Base-by-base conservation (phyloP, 1,140 invertebrate genomes). In the Homalodisca vitripennis region DNA sequence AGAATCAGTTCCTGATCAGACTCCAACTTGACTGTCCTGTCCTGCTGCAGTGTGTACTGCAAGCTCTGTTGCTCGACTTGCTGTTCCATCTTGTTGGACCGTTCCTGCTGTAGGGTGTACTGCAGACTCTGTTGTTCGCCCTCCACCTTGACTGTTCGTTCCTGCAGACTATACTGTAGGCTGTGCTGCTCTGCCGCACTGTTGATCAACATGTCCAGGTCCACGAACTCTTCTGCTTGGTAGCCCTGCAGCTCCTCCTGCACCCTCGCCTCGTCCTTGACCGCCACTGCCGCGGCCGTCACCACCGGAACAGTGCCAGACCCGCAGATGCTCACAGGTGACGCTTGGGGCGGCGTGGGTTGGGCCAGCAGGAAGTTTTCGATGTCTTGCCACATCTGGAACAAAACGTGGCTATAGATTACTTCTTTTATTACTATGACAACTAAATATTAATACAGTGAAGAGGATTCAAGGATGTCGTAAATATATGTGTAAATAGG, bases 301-400 rank as follows among this genome's bases (percentile, higher is more conserved):
- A 66, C 60, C 1, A 64, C 60, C 0, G 68, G 64, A 31, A 72
- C 64, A n/a, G 60, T 68, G 2, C 63, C 70, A 17, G 69, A 63
- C 0, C 65, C 66, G 41, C 73, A 73, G 31, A 73, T 67, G 41
- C 67, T 66, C 12, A 77, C 76, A 10, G 76, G 75, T 2, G 73
- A 73, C 3, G 76, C 77, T 62, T 78, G 76, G 12, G 75, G 75
- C 12, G 73, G 71, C 1, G 73, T 47, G 31, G 73, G 76, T 63
- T 82, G 79, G 12, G 78, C 80, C 71, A 82, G 72, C 31, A 83
- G 77, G 48, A 71, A 72, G 68, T 79, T 80, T 74, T 84, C 82
- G 60, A 84, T 81, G 71, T 83, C 82, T 74, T 83, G 82, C 82
- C 82, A 84, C 79, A 84, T 83, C 80, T 83, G 74, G 20, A 77